Evolutionary conservation across 2,113 vertebrate genomes (phyloP).

Genomic region (Ifrita kowaldi): DNA sequence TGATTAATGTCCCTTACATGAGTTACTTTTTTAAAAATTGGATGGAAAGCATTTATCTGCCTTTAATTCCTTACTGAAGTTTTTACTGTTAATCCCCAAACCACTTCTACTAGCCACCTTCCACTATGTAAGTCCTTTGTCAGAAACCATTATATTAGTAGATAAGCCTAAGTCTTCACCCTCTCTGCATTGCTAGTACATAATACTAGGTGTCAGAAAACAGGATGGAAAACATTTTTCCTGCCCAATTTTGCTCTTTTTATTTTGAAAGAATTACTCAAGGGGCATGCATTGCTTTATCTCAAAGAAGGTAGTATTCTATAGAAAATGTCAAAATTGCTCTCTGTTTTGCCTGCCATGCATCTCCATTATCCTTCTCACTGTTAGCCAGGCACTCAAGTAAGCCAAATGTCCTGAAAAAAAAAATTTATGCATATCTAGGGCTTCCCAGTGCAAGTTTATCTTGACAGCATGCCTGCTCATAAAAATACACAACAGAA

Average conservation of each 20-base stretch:
- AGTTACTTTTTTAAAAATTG: neutral
- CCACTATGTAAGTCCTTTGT: neutral
- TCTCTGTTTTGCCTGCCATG: neutral
- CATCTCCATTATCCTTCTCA: neutral
- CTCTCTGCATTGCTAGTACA: neutral
- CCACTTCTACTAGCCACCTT: neutral
- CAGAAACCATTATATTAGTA: neutral
- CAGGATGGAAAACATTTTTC: neutral
- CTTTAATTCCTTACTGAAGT: neutral
- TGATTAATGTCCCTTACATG: neutral
- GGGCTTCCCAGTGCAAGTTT: neutral
- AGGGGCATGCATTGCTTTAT: neutral
- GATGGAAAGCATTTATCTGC: neutral
- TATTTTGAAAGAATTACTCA: neutral
- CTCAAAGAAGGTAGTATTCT: neutral
- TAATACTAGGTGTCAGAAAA: neutral
- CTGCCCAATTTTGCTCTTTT: neutral
- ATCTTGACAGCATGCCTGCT: neutral
- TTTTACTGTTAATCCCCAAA: conserved; percentile 13
- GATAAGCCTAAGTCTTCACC: neutral
- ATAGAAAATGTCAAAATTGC: neutral
- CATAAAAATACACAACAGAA: neutral
- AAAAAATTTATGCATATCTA: neutral
- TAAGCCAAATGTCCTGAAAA: neutral
- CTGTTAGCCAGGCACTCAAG: neutral